Evolutionary conservation across 1,140 invertebrate species (phyloP).

Genomic region (Catajapyx aquilonaris): DNA sequence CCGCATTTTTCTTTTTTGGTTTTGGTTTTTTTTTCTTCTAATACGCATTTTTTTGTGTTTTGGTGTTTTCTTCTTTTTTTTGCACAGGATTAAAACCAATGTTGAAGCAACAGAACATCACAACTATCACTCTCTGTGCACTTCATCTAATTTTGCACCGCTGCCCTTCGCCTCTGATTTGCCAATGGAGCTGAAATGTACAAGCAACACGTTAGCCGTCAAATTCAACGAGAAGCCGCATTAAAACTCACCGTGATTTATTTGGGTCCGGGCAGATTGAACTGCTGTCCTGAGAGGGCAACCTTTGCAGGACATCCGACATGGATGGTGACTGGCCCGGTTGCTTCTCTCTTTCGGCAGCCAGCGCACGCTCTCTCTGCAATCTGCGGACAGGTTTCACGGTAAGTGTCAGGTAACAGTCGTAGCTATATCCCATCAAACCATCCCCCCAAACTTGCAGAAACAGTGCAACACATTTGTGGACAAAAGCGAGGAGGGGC

Average conservation of each 20-base stretch:
- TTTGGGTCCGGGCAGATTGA: neutral
- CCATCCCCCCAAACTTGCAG: conserved; percentile 4
- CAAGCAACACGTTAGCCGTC: neutral
- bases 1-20: too few relatives aligned
- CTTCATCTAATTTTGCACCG: neutral
- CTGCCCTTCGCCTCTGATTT: neutral
- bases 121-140: neutral
- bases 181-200: neutral
- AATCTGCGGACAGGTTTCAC: conserved; percentile 17
- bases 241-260: neutral
- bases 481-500: too few relatives aligned
- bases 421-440: conserved; percentile 1
- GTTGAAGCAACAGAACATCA: neutral
- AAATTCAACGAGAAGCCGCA: too few relatives aligned
- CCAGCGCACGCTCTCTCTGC: conserved; percentile 27
- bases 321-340: conserved; percentile 10
- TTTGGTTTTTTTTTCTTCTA: too few relatives aligned
- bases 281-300: conserved; percentile 9
- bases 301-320: conserved; percentile 13
- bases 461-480: too few relatives aligned
- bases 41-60: too few relatives aligned
- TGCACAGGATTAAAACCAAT: neutral
- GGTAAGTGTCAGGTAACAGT: conserved; percentile 1
- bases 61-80: too few relatives aligned
- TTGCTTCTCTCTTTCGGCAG: conserved; percentile 24